Conservation (phyloP, 2,113 vertebrate species). For the Oophaga pumilio region DNA sequence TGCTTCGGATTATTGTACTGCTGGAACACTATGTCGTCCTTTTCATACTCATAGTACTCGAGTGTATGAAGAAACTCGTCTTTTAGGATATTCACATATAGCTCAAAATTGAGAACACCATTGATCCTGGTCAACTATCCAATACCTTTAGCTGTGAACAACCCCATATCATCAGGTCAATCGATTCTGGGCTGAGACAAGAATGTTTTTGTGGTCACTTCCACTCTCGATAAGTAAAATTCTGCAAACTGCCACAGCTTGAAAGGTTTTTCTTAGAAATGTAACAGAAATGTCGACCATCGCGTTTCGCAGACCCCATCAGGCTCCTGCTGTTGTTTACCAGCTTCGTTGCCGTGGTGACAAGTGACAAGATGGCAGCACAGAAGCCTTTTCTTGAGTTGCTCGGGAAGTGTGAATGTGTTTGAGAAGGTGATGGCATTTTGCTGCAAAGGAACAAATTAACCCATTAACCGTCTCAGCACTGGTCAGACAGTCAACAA, state of each 20-base stretch:
- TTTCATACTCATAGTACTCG: too few species aligned
- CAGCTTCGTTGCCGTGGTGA: slow-evolving; percentile 13
- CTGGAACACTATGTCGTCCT: too few species aligned
- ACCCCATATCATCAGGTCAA: too few species aligned
- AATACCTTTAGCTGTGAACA: too few species aligned
- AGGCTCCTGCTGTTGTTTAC: slow-evolving; percentile 5
- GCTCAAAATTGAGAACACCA: too few species aligned
- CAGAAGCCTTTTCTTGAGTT: slow-evolving; percentile 7
- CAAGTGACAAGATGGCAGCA: slow-evolving; percentile 37
- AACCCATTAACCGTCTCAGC: neutral
- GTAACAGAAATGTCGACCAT: neutral
- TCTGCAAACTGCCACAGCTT: neutral
- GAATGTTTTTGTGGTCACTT: neutral
- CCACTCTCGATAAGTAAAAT: neutral
- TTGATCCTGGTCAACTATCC: too few species aligned
- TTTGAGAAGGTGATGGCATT: slow-evolving; percentile 36
- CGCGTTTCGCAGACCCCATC: neutral
- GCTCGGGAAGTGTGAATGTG: slow-evolving; percentile 3
- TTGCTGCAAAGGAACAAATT: slow-evolving; percentile 6
- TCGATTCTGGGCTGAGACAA: neutral
- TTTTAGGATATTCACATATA: too few species aligned
- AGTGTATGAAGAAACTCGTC: too few species aligned
- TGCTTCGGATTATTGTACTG: too few species aligned
- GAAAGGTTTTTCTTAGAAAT: neutral
- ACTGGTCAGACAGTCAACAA: neutral